Base-by-base conservation (phyloP, 2,797 vertebrate species). In the Helicolenus hilgendorfi region DNA sequence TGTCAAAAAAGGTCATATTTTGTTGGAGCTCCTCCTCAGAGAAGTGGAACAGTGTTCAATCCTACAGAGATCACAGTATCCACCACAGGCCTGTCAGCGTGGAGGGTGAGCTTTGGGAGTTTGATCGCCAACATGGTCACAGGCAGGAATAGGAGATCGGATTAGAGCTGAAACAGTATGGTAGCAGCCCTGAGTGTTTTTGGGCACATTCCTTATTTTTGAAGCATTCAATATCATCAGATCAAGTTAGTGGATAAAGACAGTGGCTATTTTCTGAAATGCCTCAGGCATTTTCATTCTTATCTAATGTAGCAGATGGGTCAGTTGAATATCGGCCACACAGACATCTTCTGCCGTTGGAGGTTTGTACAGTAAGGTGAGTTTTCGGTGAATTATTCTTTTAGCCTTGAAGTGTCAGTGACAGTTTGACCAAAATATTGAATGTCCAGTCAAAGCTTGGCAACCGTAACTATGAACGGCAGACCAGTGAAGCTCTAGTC, bases 111-210 rank as follows among this genome's bases (percentile, higher is more conserved):
- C 65, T 60, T 20, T 64, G 33, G 20, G 36, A 78, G 79, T 63
- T 77, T 89, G 85, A 92, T 88, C 86, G 67, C 70, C 75, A 65
- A 13, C 72, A 36, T 45, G 63, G 83, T 82, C 79, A 62, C 62
- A 74, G 79, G 78, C 29, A 83, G 67, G 79, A 80, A 84, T 65
- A 35, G 60, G 26, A 79, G 83, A 87, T 81, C 11, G 20, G 79
- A 86, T 92, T 81, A 83, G 33, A 74, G 76, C 62, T 73, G 14
- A 69, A 85, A 81, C 49, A 65, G 53, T 27, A 35, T 36, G 68
- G 45, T 11, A 80, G 64, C 31, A 70, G 70, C 64, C 27, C 55
- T 9, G 35, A 73, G 76, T 70, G 31, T 68, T 69, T 56, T 59
- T 5, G 11, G 71, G 18, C 60, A 58, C 14, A 62, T 63, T 49